Conservation (phyloP, 1,140 invertebrate genomes). For the Orussus abietinus region DNA sequence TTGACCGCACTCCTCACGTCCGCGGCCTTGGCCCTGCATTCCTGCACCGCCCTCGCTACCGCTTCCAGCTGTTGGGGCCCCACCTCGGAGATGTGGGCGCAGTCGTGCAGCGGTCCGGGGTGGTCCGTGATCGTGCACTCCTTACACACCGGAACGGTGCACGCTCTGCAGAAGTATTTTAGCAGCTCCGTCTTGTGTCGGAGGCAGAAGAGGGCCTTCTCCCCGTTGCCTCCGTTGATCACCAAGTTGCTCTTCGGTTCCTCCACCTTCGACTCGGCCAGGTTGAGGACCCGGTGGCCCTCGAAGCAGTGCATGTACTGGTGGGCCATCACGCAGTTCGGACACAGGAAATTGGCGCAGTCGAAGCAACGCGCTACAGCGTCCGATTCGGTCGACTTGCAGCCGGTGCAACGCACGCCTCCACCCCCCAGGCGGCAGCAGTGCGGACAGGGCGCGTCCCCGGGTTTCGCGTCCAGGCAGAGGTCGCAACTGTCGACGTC, state of each 20-base stretch:
- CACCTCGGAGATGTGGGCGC: constrained; percentile 74
- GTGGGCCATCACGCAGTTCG: constrained; percentile 96
- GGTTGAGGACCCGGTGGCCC: constrained; percentile 82
- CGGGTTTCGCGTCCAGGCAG: constrained; percentile 76
- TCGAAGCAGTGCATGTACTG: constrained; percentile 99
- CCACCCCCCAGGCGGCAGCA: constrained; percentile 62
- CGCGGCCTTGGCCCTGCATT: constrained; percentile 77
- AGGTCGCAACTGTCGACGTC: constrained; percentile 73
- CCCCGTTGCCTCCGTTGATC: constrained; percentile 44
- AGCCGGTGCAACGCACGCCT: constrained; percentile 75
- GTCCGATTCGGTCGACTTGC: constrained; percentile 81
- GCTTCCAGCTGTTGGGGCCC: constrained; percentile 80
- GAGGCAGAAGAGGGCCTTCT: constrained; percentile 73
- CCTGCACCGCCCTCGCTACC: constrained; percentile 74
- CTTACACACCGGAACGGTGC: constrained; percentile 86
- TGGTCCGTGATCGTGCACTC: constrained; percentile 90
- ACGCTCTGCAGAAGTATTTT: constrained; percentile 89
- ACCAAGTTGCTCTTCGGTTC: constrained; percentile 35
- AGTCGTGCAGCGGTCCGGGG: constrained; percentile 79
- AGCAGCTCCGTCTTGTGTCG: constrained; percentile 83
- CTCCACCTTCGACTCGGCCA: constrained; percentile 63
- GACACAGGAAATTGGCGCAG: constrained; percentile 91
- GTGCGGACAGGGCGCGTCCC: constrained; percentile 77
- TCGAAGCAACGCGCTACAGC: constrained; percentile 90
- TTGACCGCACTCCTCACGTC: constrained; percentile 82